Evolutionary conservation across 2,888 invertebrate species (phyloP).

Genomic region (Sphaeridia pumilis): DNA sequence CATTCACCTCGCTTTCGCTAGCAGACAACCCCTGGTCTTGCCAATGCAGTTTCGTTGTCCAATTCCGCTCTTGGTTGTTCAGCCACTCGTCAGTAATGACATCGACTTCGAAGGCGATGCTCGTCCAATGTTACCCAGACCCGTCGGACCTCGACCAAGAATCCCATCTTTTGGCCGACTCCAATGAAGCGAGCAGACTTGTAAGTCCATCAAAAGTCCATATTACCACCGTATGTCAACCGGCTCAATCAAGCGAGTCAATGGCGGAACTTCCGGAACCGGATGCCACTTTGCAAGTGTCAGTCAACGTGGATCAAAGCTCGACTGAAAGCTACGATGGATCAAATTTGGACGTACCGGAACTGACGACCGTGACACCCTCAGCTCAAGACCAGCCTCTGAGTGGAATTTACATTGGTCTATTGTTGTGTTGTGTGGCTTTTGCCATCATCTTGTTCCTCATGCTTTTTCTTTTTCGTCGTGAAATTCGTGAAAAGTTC

Average conservation of each 20-base stretch:
- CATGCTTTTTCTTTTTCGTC: constrained; percentile 22
- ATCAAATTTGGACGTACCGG: not conserved
- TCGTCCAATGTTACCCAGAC: not conserved
- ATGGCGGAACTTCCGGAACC: too few relatives aligned
- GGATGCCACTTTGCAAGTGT: not conserved
- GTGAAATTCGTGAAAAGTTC: constrained; percentile 19
- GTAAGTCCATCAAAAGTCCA: not conserved
- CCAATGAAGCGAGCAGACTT: not conserved
- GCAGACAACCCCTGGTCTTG: constrained; percentile 64
- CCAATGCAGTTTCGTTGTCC: constrained; percentile 65
- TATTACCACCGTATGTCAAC: not conserved
- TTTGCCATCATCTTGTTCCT: constrained; percentile 22
- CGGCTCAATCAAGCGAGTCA: not conserved
- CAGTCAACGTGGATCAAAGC: not conserved
- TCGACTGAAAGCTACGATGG: not conserved
- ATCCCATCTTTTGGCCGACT: not conserved
- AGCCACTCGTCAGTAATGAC: constrained; percentile 46
- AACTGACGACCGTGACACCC: not conserved
- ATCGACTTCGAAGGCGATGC: not conserved
- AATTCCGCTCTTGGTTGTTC: constrained; percentile 66
- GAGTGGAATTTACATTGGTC: not conserved
- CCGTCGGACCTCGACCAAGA: not conserved
- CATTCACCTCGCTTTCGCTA: constrained; percentile 64
- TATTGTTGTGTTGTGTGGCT: not conserved
- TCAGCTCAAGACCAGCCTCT: not conserved